Conservation (phyloP, 2,113 vertebrate species). For the Toxotes jaculatrix region DNA sequence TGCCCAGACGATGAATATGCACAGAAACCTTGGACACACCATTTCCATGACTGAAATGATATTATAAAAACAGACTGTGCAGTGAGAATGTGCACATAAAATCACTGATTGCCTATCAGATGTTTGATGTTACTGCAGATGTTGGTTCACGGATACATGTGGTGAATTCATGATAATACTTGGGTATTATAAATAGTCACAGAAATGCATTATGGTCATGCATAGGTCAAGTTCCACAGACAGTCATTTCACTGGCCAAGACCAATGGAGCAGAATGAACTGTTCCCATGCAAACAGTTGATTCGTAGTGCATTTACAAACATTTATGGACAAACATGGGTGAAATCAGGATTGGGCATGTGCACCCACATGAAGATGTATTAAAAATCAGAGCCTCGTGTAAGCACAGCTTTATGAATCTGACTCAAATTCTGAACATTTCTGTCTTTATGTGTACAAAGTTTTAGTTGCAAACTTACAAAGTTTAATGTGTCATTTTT, state of each 20-base stretch:
- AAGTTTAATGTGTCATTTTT: background rate
- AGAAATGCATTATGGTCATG: background rate
- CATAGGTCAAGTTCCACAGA: background rate
- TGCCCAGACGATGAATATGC: background rate
- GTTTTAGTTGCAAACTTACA: background rate
- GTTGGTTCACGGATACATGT: background rate
- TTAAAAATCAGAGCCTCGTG: background rate
- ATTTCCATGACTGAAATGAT: slow-evolving; percentile 6
- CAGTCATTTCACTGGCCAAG: background rate
- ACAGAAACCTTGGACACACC: background rate
- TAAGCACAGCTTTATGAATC: slow-evolving; percentile 8
- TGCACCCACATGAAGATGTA: background rate
- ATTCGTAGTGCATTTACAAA: background rate
- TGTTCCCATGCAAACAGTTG: background rate
- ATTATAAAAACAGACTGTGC: slow-evolving; percentile 1
- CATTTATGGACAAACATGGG: background rate
- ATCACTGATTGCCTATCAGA: background rate
- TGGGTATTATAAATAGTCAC: background rate
- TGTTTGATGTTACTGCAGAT: background rate
- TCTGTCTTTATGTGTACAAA: background rate
- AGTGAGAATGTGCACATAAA: slow-evolving; percentile 5
- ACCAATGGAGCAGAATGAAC: background rate
- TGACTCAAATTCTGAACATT: background rate
- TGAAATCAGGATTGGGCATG: background rate
- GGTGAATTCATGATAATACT: slow-evolving; percentile 13